Evolutionary conservation across 2,797 vertebrate genomes (phyloP), one percentile per base, ranked within the genome.

Genomic region (Aldrovandia affinis): DNA sequence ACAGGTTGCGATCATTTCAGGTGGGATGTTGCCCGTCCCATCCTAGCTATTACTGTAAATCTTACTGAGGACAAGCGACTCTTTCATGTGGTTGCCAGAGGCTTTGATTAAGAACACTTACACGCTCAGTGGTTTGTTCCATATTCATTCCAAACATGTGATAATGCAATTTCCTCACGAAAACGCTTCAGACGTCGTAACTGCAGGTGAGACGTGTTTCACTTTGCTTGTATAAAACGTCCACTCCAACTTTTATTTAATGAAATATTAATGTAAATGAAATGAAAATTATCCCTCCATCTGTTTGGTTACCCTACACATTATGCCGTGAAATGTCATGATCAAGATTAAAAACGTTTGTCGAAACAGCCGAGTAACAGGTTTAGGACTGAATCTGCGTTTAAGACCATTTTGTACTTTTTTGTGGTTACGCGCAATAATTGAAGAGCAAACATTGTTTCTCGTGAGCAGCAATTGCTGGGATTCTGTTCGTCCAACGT

Each of bases 11-110:
- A 55, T 83, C 83, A 84, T 88, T 93, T 89, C 91, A 86, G 91
- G 90, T 88, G 91, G 90, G 90, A 88, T 92, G 78, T 91, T 91
- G 88, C 89, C 91, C 88, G 92, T 88, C 94, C 95, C 94, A 95
- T 95, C 94, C 93, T 93, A 89, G 90, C 92, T 91, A 30, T 65
- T 65, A 65, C 28, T 30, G 63, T 33, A 89, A 93, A 93, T 93
- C 90, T 93, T 91, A 90, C 90, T 90, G 91, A 12, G 82, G 88
- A 92, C 90, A 94, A 89, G 91, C 90, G 88, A 86, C 86, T 83
- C 87, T 88, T 78, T 88, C 86, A 88, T 89, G 30, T 77, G 50
- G 89, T 89, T 90, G 91, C 0, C 80, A 89, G 88, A 87, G 63
- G 28, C 86, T 89, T 91, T 89, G 84, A 87, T 87, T 83, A 86